These are phyloP conservation scores for Plebejus melissa DNA, from an alignment of 2,888 invertebrate genomes.

Conservation along the genomic window DNA sequence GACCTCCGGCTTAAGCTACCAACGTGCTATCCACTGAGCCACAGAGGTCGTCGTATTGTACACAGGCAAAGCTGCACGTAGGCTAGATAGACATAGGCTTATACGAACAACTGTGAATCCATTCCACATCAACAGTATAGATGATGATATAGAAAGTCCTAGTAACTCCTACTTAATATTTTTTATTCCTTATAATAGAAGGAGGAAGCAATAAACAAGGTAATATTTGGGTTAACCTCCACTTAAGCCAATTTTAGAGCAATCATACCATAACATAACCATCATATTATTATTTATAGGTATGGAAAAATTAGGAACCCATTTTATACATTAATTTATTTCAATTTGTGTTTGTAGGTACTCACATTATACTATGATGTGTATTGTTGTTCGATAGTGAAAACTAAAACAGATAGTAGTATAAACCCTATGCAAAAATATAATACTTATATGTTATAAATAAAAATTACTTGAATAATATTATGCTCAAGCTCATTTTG, in stretches of 20 bases:
- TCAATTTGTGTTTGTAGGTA: background rate
- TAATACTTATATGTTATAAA: background rate
- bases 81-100: no score
- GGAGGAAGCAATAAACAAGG: background rate
- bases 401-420: no score
- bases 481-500: background rate
- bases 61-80: no score
- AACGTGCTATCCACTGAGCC: no score
- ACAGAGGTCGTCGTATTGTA: no score
- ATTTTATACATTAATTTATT: background rate
- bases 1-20: no score
- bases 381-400: no score
- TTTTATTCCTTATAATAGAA: background rate
- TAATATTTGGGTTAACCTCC: background rate
- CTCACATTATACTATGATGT: no score
- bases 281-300: background rate
- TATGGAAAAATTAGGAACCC: background rate
- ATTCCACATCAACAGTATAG: background rate
- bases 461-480: background rate
- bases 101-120: background rate
- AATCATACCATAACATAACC: background rate
- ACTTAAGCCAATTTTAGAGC: background rate
- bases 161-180: background rate
- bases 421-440: background rate
- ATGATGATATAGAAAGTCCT: background rate